Evolutionary conservation across 2,888 invertebrate species (phyloP), one percentile per base, ranked within the genome.

Genomic region (Timema podura): DNA sequence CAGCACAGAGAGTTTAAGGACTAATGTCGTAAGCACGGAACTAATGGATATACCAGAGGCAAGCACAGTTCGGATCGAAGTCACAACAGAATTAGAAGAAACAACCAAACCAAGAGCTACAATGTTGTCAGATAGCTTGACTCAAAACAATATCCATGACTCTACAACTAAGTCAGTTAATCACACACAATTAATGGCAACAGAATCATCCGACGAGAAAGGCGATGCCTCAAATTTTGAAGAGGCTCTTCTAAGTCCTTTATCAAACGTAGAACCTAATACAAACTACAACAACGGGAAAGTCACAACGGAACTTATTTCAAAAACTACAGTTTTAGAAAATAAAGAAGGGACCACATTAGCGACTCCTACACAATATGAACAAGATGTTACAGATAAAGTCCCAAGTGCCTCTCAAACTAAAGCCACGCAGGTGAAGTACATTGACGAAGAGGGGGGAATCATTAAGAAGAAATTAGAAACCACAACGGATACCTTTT

Each of bases 221-320:
- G 30, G 30, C 30, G 30, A 30, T 30, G 30, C 30, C 30, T 30
- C 30, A 1, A 30, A 30, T 30, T 30, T 30, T 30, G 30, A 30
- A 30, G 30, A 30, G 30, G 3, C 3, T 30, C 30, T 30, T 30
- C 30, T 30, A 30, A 30, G 30, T 30, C 30, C 30, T 30, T 3
- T 30, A 69, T 54, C 57, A 5, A 46, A 44, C 9, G 48, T 15
- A 3, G 13, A 59, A 65, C 46, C 51, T 61, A 67, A 65, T 11
- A 71, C 71, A 47, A 71, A 74, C 71, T 68, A 57, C 47, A 64
- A 71, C 65, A 65, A 64, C 59, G 71, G 65, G 15, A 76, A 78
- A 8, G 80, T 82, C 15, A 80, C 82, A 7, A 82, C 82, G 16
- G 81, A 82, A 77, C 77, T 79, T 61, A 75, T 78, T 66, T 76